Base-by-base conservation (phyloP, 1,140 invertebrate genomes). In the Ganaspis sp. region DNA sequence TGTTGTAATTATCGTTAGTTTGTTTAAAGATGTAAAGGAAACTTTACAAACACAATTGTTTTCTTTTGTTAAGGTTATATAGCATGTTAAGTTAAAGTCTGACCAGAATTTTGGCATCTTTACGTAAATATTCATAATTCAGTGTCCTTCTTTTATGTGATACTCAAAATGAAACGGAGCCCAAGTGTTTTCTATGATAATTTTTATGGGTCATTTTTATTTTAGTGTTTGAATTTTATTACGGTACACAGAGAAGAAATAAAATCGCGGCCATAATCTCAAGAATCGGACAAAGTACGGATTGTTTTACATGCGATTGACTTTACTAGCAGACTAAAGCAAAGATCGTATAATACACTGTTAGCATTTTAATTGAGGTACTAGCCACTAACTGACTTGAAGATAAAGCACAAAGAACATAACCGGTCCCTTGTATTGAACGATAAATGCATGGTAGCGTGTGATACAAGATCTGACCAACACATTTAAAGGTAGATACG, bases 361-460 rank as follows among this genome's bases (percentile, higher is more conserved):
- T 64, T 29, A 64, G 58, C 15, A 64, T 64, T 64, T 64, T 64
- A 64, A 64, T 64, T 29, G 58, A 64, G 58, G 58, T 29, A 34
- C 58, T 34, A 64, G 12, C 23, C 23, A 64, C 58, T 64, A 64
- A n/a, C 58, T 26, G 19, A 26, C 21, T 58, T 45, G 45, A 15
- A 64, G 26, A n/a, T 34, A 29, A 64, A 64, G 23, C 26, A 64
- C 23, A 34, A 64, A 64, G 58, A 64, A 64, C 58, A 64, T 64
- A 64, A 64, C 23, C 58, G 23, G 58, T 64, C 26, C 58, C 26
- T 64, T 64, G 58, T 64, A 64, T 64, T 29, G 23, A 8, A n/a
- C 58, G 58, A 64, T 64, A 64, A 64, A 64, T 64, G 58, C 58
- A 64, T 64, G 15, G 58, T 64, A 64, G 58, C 58, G 26, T 64